Conservation (phyloP, 2,113 vertebrate genomes). For the Indicator indicator region DNA sequence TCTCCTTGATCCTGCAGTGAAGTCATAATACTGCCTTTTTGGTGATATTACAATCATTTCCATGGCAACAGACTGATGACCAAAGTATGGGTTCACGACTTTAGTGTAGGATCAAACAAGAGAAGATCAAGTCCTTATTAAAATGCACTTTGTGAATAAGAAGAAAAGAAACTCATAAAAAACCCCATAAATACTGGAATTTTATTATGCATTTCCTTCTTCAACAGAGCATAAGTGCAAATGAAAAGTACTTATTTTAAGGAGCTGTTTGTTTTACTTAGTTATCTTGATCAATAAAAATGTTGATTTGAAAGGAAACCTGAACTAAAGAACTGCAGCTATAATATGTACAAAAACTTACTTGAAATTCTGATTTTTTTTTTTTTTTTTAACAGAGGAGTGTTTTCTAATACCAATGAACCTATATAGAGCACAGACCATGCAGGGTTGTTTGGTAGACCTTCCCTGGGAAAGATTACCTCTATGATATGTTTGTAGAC, state of each 20-base stretch:
- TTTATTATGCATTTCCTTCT: background rate
- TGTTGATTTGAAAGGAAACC: background rate
- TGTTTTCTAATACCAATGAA: background rate
- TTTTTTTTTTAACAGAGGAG: background rate
- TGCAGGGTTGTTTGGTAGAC: background rate
- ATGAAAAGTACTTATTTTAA: background rate
- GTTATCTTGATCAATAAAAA: background rate
- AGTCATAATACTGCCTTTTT: constrained; percentile 64
- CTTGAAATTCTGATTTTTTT: background rate
- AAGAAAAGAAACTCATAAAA: background rate
- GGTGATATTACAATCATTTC: constrained; percentile 68
- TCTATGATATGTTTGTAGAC: background rate
- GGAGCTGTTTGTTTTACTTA: background rate
- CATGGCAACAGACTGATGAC: constrained; percentile 74
- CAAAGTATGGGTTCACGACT: constrained; percentile 56
- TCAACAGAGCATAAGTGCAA: background rate
- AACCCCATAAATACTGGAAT: background rate
- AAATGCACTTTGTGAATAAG: constrained; percentile 44
- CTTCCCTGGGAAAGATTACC: background rate
- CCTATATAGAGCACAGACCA: background rate
- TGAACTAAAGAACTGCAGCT: background rate
- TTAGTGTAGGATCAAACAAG: constrained; percentile 17
- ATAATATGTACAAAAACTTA: background rate
- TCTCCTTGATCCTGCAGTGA: constrained; percentile 47
- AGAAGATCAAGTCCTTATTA: constrained; percentile 60